Evolutionary conservation across 2,113 vertebrate genomes (phyloP), one percentile per base, ranked within the genome.

Genomic region (Trematocara unimaculatum): DNA sequence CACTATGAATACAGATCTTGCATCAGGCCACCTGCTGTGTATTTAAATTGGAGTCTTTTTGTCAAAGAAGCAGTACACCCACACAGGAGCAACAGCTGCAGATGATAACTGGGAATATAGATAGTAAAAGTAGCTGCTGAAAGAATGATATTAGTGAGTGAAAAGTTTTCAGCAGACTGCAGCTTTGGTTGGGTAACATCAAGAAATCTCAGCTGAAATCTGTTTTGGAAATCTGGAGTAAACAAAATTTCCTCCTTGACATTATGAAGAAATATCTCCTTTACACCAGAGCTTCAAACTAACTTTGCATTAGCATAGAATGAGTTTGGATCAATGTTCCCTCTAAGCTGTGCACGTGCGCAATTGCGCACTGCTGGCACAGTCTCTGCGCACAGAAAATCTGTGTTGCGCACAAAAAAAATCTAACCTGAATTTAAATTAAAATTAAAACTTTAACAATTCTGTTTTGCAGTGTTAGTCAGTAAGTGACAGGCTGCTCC

Each of bases 11-110:
- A 38, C 79, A 85, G 83, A 88, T 85, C 80, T 89, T 53, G 78
- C 81, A 74, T 84, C 78, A 82, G 54, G 55, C 79, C 6, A 20
- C 26, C 81, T 62, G 89, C 85, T 4, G 64, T 56, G 58, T 87
- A 45, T 93, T 92, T 78, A 78, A 85, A 81, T 89, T 81, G 33
- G 70, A 83, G 17, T 83, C 35, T 85, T 64, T 90, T 85, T 47
- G 35, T 88, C 74, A 87, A 58, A 35, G 51, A 81, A 20, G 12
- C 17, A 60, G 5, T 49, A 67, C 88, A 77, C 72, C 74, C 45
- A 81, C 49, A 47, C 55, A 84, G 33, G 67, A 89, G 84, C 84
- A 86, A 40, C 67, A 88, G 83, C 79, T 87, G 72, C 82, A 77
- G 74, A 78, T 60, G 38, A 85, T 26, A 15, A 29, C 60, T 79